Evolutionary conservation across 92 coral and sea anemone species (phyloP).

Genomic region (Phenganax marumi): DNA sequence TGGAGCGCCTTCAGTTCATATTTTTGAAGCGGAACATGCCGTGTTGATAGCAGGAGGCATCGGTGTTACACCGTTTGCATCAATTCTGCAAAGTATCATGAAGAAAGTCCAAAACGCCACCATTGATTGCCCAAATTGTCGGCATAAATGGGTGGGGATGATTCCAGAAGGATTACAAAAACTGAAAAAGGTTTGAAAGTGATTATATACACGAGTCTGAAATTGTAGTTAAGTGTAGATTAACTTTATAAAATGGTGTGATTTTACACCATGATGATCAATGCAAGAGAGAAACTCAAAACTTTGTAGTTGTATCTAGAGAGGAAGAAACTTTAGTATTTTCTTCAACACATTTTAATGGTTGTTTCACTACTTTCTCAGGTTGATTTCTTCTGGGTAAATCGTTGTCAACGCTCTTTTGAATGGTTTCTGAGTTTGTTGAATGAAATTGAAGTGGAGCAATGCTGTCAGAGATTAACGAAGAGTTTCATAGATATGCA

Average conservation of each 20-base stretch:
- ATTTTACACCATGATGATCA: too few species aligned
- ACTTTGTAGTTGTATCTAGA: too few species aligned
- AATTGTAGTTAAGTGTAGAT: too few species aligned
- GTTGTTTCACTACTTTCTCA: neutral
- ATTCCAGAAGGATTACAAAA: conserved; percentile 24
- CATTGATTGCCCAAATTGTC: conserved; percentile 15
- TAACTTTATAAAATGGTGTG: too few species aligned
- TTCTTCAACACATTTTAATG: neutral
- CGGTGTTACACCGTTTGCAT: conserved; percentile 82
- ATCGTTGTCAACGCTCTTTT: conserved; percentile 39
- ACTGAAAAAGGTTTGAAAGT: conserved; percentile 8
- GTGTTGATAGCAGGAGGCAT: conserved; percentile 79
- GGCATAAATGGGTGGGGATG: conserved; percentile 25
- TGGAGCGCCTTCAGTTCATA: conserved; percentile 70
- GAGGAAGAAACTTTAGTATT: neutral
- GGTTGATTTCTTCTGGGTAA: conserved; percentile 43
- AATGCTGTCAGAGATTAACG: conserved; percentile 33
- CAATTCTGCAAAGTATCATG: conserved; percentile 53
- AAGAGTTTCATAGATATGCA: conserved; percentile 40
- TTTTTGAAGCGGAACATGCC: conserved; percentile 35
- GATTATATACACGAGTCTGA: neutral
- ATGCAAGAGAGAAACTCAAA: too few species aligned
- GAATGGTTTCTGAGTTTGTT: conserved; percentile 47
- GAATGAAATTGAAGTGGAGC: conserved; percentile 37
- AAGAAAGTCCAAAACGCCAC: conserved; percentile 19